Evolutionary conservation across 2,888 invertebrate species (phyloP).

Genomic region (Noctua janthina): DNA sequence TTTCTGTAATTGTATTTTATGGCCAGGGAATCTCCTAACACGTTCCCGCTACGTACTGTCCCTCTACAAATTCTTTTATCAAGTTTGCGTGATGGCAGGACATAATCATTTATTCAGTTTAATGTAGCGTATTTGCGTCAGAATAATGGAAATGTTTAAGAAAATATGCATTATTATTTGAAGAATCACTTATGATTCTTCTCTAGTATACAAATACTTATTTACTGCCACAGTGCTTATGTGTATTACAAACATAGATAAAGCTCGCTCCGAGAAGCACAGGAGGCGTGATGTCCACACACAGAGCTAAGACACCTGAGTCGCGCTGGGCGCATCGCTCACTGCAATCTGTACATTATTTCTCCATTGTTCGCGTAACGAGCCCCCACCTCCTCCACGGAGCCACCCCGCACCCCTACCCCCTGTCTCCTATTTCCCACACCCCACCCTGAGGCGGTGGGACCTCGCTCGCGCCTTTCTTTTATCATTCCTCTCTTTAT

Average conservation of each 20-base stretch:
- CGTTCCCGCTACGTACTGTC: slow-evolving; percentile 3
- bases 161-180: slow-evolving; percentile 16
- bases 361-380: slow-evolving; percentile 91
- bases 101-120: neutral
- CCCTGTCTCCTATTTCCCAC: slow-evolving; percentile 85
- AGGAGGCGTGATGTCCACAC: slow-evolving; percentile 84
- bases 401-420: slow-evolving; percentile 74
- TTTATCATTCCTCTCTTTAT: slow-evolving; percentile 91
- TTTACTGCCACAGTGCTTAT: slow-evolving; percentile 48
- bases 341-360: slow-evolving; percentile 91
- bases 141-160: slow-evolving; percentile 9
- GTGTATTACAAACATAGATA: slow-evolving; percentile 62
- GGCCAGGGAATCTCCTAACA: neutral
- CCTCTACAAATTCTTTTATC: neutral
- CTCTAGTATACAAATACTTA: slow-evolving; percentile 33
- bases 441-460: slow-evolving; percentile 89
- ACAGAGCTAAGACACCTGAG: slow-evolving; percentile 88
- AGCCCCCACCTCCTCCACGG: slow-evolving; percentile 82
- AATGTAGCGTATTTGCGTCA: neutral
- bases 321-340: slow-evolving; percentile 90
- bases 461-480: slow-evolving; percentile 90
- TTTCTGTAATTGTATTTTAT: slow-evolving; percentile 29
- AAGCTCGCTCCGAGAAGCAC: slow-evolving; percentile 52
- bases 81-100: neutral
- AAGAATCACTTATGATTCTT: slow-evolving; percentile 25